These are phyloP conservation scores for Hoplodrina blanda DNA, from an alignment of 2,888 invertebrate species.

Conservation along the genomic window DNA sequence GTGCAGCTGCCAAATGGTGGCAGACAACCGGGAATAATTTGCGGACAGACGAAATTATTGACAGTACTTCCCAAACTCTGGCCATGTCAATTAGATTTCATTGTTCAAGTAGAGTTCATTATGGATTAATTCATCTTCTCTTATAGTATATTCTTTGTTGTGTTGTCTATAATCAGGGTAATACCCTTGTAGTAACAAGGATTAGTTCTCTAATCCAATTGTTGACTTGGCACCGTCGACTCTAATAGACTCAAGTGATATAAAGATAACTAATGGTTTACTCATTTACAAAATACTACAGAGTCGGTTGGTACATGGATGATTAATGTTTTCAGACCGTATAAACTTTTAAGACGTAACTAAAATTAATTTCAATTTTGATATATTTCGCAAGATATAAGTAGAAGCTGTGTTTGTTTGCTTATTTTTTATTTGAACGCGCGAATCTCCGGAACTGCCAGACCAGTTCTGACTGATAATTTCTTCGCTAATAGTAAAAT, in stretches of 20 bases:
- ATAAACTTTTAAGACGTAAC: conserved; percentile 5
- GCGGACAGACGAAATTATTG: conserved; percentile 41
- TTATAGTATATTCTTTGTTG: conserved; percentile 17
- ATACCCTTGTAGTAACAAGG: conserved; percentile 37
- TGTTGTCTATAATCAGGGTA: conserved; percentile 37
- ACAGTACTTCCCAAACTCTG: conserved; percentile 6
- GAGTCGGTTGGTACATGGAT: not conserved
- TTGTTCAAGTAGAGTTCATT: conserved; percentile 12
- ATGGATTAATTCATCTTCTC: not conserved
- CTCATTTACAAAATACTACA: conserved; percentile 28
- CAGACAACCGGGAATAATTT: conserved; percentile 45
- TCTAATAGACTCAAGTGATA: conserved; percentile 27
- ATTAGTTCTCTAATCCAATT: conserved; percentile 50
- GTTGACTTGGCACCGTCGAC: conserved; percentile 28
- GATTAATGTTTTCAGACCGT: conserved; percentile 11
- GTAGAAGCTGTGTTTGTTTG: no score
- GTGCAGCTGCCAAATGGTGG: conserved; percentile 42
- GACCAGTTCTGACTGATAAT: no score
- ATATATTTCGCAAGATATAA: conserved; percentile 3
- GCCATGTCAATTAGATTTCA: conserved; percentile 12
- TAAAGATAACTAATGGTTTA: conserved; percentile 34
- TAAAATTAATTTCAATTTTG: conserved; percentile 21
- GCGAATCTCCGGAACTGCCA: no score
- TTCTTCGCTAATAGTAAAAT: no score
- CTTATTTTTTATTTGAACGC: no score